Base-by-base conservation (phyloP, 2,888 invertebrate genomes). In the Volucella inanis region DNA sequence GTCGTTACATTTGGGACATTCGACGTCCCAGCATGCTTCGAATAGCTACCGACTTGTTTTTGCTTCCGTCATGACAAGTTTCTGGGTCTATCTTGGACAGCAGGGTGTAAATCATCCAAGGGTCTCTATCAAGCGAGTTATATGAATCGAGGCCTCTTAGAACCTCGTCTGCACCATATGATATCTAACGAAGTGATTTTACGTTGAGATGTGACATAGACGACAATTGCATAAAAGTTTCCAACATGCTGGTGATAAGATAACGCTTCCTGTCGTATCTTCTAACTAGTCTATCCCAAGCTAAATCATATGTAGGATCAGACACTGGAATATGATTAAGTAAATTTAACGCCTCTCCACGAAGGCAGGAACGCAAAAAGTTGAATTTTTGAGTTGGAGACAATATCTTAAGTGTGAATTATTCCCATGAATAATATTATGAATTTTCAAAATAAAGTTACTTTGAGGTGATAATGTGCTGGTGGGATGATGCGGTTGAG, bases 71-170 rank as follows among this genome's bases (percentile, higher is more conserved):
- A 11, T 22, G 38, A 15, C 49, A 8, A 14, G 61, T 49, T 22
- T 54, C 74, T 12, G 61, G 12, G n/a, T 67, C 67, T 18, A 39
- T 6, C 61, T 74, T 74, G 9, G 39, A 54, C 14, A 72, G n/a
- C 15, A 75, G 15, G 22, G 49, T 54, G 8, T 70, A 59, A 11
- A 52, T 72, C 22, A 22, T 22, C 3, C 3, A 22, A 4, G 3
- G 22, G 22, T 22, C 22, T 3, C 22, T 22, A 4, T 22, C 3
- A 22, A 22, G 3, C 22, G 22, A 22, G 1, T 22, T 3, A 22
- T 22, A 4, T 22, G 22, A 22, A 22, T 22, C 22, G 4, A 22
- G 3, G 3, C 22, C 22, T 22, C 22, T 22, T 22, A 22, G 31
- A 70, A 45, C 59, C 59, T 65, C 43, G 59, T 64, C 47, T 59